Evolutionary conservation across 2,113 vertebrate genomes (phyloP), one percentile per base, ranked within the genome.

Genomic region (Chloropsis hardwickii): DNA sequence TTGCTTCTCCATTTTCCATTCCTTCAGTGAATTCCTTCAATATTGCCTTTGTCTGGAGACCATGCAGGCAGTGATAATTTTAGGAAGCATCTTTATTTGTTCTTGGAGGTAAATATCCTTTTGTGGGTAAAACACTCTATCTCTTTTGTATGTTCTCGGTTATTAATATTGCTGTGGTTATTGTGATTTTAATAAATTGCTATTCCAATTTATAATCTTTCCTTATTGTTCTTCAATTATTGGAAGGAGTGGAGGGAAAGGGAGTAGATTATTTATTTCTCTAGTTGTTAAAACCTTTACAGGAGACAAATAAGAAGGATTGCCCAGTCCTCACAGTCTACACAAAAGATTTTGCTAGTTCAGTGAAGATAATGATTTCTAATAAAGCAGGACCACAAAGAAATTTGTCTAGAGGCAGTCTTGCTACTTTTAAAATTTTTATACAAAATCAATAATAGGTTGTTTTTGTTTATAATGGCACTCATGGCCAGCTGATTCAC

Each of bases 1-100:
- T 27, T 21, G 21, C 37, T 58, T 50, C 27, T 51, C 44, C 14
- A 10, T 27, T 58, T 58, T 37, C 44, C 22, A 22, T 35, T 67
- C 37, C 27, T 76, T 58, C 21, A 31, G 13, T 31, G 29, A 35
- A 35, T 57, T 65, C 31, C 60, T 76, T 58, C 44, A 42, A 12
- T 31, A 44, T 22, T 27, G 37, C 14, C 17, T 51, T 37, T 66
- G 5, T 25, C 53, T 35, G 3, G 27, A 86, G 17, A 44, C 17
- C 11, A 29, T 8, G 4, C 13, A 15, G 35, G 15, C 24, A 67
- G 37, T 1, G 4, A 17, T 42, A 35, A 76, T 67, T 67, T 66
- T 67, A 24, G 21, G 44, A 51, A 51, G 17, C 0, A 0, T 22
- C 9, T 29, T n/a, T 58, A 5, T n/a, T 56, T 42, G 11, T 33